These are phyloP conservation scores for Seriola rivoliana DNA, from an alignment of 2,113 vertebrate genomes.

Conservation along the genomic window DNA sequence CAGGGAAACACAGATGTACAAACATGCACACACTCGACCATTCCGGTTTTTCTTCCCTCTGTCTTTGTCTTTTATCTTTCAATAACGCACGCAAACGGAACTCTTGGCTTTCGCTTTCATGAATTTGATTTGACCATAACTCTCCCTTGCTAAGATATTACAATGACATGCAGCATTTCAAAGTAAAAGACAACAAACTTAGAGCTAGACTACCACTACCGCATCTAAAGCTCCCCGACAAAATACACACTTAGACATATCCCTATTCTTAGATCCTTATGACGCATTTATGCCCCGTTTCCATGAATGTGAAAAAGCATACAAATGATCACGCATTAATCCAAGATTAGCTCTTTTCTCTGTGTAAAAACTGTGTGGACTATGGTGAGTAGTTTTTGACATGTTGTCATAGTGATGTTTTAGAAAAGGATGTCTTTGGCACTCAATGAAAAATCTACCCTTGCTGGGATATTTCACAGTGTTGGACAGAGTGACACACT, in stretches of 20 bases:
- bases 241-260: neutral
- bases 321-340: neutral
- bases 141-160: neutral
- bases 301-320: neutral
- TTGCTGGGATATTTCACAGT: neutral
- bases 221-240: neutral
- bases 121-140: neutral
- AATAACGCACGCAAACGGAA: neutral
- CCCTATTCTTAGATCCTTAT: neutral
- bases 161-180: neutral
- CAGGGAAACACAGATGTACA: conserved; percentile 49
- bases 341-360: neutral
- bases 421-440: neutral
- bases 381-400: too few relatives aligned
- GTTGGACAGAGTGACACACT: neutral
- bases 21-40: neutral
- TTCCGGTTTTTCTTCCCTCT: neutral
- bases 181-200: neutral
- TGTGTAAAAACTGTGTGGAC: neutral
- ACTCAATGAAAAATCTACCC: neutral
- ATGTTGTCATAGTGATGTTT: neutral
- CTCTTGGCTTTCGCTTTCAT: neutral
- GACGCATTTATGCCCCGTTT: neutral
- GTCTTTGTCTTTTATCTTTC: neutral
- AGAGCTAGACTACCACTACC: neutral